Evolutionary conservation across 2,888 invertebrate genomes (phyloP), one percentile per base, ranked within the genome.

Genomic region (Melikaiella ostensackeni): DNA sequence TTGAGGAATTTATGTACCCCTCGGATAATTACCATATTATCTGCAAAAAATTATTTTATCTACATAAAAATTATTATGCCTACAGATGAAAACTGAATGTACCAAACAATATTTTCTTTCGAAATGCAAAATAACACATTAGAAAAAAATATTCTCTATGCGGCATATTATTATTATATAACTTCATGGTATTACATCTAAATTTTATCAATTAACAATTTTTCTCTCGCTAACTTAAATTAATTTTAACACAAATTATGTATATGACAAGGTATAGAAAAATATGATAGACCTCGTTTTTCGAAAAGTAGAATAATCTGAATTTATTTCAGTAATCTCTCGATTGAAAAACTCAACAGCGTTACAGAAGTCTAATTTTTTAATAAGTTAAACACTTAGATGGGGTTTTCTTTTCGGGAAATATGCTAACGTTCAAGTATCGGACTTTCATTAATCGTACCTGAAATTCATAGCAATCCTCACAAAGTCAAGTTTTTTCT

Each of bases 251-350:
- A 66, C 27, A 50, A 70, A 33, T 46, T 27, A n/a, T n/a, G n/a
- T n/a, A n/a, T 50, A 50, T 66, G 46, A 9, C 50, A 19, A 59
- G 70, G 50, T 70, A 30, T 50, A 46, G 46, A 46, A 70, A 70
- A 70, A 64, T 42, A 42, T 42, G 11, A 66, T 66, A 66, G 46
- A 46, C 42, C 42, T 42, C 21, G 42, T 66, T 46, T 46, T 46
- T 46, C 46, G 8, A 46, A 70, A 70, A 70, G 24, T 30, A 66
- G 42, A 66, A 66, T 66, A 66, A 63, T 35, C 33, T 35, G 35
- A 59, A 59, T 59, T 59, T 59, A 59, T 59, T 59, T 27, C 7
- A 59, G 21, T 27, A 27, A 59, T 24, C 59, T 16, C 24, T 59
- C 13, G 27, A 59, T 59, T 27, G 59, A 11, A 59, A 59, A 59